These are phyloP conservation scores for Drosophila orena DNA, from an alignment of 1,140 invertebrate species.

Conservation along the genomic window DNA sequence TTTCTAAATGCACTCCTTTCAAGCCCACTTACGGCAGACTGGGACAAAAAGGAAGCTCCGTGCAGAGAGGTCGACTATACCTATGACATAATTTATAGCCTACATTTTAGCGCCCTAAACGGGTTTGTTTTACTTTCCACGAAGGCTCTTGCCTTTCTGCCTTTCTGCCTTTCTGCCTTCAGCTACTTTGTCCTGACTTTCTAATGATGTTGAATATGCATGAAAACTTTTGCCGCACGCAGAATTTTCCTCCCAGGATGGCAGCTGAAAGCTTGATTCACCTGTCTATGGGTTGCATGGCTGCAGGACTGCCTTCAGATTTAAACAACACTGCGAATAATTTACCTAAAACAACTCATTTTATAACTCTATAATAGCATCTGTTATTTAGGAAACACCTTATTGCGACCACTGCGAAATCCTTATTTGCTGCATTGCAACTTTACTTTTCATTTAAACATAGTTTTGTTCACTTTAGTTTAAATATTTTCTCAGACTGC, in stretches of 20 bases:
- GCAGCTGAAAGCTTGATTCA: constrained; percentile 55
- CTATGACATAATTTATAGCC: constrained; percentile 66
- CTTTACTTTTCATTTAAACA: background rate
- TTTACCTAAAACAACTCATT: background rate
- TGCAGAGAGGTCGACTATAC: constrained; percentile 34
- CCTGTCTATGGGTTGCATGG: constrained; percentile 26
- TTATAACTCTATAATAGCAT: no score
- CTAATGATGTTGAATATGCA: constrained; percentile 83
- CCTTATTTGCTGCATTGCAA: no score
- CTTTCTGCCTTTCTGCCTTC: no score
- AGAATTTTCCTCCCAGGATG: constrained; percentile 51
- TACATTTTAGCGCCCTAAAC: constrained; percentile 54
- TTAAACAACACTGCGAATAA: background rate
- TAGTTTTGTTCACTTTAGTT: no score
- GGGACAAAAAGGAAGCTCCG: constrained; percentile 10
- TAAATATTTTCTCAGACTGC: constrained; percentile 2
- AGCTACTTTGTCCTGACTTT: constrained; percentile 77
- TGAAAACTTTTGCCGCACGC: constrained; percentile 68
- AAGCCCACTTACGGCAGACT: constrained; percentile 24
- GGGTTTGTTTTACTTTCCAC: constrained; percentile 39
- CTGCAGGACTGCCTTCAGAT: constrained; percentile 26
- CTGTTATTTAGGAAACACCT: no score
- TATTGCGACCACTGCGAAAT: no score
- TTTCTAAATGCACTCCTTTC: constrained; percentile 41
- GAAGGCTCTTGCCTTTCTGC: constrained; percentile 31